These are phyloP conservation scores for Scytalopus superciliaris DNA, from an alignment of 2,113 vertebrate genomes.

Conservation along the genomic window DNA sequence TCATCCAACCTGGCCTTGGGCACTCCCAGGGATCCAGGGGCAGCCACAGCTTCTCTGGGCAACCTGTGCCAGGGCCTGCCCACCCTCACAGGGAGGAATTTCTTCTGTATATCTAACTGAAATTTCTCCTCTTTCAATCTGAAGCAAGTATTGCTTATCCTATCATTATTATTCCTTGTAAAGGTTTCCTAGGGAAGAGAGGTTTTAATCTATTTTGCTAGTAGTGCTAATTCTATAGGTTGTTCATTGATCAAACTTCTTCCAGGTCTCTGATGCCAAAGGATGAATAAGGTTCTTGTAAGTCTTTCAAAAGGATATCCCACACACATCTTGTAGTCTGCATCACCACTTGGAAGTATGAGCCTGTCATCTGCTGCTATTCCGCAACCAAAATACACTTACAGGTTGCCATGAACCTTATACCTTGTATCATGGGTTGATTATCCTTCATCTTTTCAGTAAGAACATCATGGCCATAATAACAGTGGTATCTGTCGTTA, in stretches of 20 bases:
- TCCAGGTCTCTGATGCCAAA: not conserved
- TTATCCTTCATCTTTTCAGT: not conserved
- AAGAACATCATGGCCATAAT: accelerated
- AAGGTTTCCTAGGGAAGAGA: not conserved
- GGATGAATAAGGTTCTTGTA: too few species aligned
- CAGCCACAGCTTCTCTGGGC: too few species aligned
- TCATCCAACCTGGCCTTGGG: too few species aligned
- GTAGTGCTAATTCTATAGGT: too few species aligned
- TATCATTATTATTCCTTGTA: not conserved
- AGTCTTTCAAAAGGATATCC: too few species aligned
- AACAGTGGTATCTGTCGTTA: not conserved
- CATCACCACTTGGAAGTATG: too few species aligned
- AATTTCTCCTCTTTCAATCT: not conserved
- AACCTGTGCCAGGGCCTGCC: too few species aligned
- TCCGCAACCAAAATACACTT: not conserved
- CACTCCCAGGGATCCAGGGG: too few species aligned
- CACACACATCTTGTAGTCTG: too few species aligned
- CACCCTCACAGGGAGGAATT: too few species aligned
- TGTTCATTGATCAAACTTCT: not conserved
- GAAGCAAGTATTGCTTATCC: not conserved
- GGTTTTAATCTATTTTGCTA: too few species aligned
- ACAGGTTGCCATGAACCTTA: accelerated
- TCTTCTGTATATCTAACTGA: not conserved
- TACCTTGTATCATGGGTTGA: not conserved
- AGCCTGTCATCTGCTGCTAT: not conserved